Evolutionary conservation across 2,888 invertebrate genomes (phyloP), one percentile per base, ranked within the genome.

Genomic region (Lepidochitona cinerea): DNA sequence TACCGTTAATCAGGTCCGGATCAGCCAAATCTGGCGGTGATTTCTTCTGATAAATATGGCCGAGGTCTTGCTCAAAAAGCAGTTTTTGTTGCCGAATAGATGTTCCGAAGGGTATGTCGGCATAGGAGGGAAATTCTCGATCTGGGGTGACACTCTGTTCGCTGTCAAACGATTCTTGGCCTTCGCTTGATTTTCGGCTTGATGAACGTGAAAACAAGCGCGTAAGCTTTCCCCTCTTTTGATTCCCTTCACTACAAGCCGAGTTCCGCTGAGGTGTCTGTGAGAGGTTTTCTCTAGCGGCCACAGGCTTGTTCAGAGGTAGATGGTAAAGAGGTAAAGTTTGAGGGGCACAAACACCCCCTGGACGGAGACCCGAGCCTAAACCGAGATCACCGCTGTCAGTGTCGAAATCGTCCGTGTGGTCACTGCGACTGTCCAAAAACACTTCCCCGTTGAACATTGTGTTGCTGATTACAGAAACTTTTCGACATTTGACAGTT

Each of bases 11-110:
- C n/a, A n/a, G n/a, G n/a, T n/a, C n/a, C n/a, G n/a, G n/a, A n/a
- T n/a, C n/a, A n/a, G n/a, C n/a, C 9, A 18, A 12, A 41, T 41
- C 41, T 12, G 18, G 41, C 18, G 41, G 41, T 9, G 18, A 12
- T 29, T 59, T 59, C 1, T 26, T 18, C 2, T 59, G 59, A 59
- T 29, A 26, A 2, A 59, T 23, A 29, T 59, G 59, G 4, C 59
- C 80, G 41, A 84, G 73, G 67, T 84, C 81, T 52, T 83, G 83
- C 53, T 84, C 79, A 78, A 79, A 87, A 12, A 87, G 75, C 68
- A 82, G 80, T 74, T 81, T 84, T 54, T 87, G 87, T 74, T 87
- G 87, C 41, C 85, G 75, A 4, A 86, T 77, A 14, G 85, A 85
- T 6, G 87, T 85, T 9, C 87, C 87, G 70, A 83, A 78, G 4